Percentiles rank a stretch among this genome's conserved stretches.
These are phyloP conservation scores for Tubulanus polymorphus DNA, from an alignment of 2,888 invertebrate species.

Conservation along the genomic window DNA sequence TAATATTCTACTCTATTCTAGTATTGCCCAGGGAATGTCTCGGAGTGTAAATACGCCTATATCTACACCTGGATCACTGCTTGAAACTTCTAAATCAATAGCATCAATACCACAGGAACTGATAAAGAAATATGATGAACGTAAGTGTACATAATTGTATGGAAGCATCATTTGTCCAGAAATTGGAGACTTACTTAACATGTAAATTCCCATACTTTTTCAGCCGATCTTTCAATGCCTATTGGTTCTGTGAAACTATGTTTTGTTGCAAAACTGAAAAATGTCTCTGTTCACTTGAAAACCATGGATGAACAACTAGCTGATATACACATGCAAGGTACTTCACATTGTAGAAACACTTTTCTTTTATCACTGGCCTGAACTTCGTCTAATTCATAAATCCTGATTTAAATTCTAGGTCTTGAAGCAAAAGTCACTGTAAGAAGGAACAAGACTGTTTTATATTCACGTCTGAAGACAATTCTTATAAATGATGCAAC, in stretches of 20 bases:
- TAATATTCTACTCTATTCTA: too few relatives aligned
- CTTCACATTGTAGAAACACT: not conserved
- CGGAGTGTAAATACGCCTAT: not conserved
- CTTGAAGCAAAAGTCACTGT: slow-evolving; percentile 74
- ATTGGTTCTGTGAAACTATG: slow-evolving; percentile 73
- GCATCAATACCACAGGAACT: not conserved
- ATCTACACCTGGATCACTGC: not conserved
- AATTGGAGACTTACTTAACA: too few relatives aligned
- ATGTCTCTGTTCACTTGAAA: slow-evolving; percentile 64
- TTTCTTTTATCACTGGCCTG: not conserved
- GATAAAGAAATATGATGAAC: not conserved
- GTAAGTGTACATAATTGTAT: too few relatives aligned
- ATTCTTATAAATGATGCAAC: slow-evolving; percentile 69
- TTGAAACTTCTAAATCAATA: not conserved
- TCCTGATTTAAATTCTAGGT: slow-evolving; percentile 51
- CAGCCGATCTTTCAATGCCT: slow-evolving; percentile 10
- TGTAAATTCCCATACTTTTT: too few relatives aligned
- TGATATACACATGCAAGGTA: slow-evolving; percentile 61
- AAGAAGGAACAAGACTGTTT: slow-evolving; percentile 71
- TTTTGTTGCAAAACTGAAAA: slow-evolving; percentile 65
- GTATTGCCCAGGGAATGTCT: not conserved
- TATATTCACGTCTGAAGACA: slow-evolving; percentile 66
- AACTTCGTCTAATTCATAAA: not conserved
- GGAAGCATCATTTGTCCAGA: too few relatives aligned
- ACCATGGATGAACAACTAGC: slow-evolving; percentile 69